Percentiles rank a stretch among this genome's conserved stretches.
These are phyloP conservation scores for Indri indri DNA, from an alignment of 2,113 vertebrate genomes.

Conservation along the genomic window DNA sequence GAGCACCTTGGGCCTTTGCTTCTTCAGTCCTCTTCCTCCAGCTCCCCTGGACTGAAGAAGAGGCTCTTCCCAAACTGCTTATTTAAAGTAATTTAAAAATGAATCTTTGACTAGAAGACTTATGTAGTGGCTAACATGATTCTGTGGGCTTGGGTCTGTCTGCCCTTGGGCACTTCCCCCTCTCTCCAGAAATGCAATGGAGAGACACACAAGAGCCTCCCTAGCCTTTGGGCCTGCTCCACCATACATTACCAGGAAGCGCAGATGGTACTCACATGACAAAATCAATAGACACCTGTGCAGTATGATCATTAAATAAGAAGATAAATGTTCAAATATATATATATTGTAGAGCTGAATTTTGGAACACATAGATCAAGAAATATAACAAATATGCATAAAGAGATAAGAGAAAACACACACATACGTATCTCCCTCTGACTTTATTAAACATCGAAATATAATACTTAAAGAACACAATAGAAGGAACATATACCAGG, in stretches of 20 bases:
- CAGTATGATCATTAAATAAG: not conserved
- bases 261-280: not conserved
- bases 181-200: not conserved
- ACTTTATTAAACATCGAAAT: not conserved
- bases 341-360: not conserved
- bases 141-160: not conserved
- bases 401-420: not conserved
- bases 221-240: not conserved
- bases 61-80: not conserved
- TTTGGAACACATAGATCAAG: not conserved
- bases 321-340: not conserved
- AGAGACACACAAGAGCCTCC: not conserved
- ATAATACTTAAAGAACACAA: not conserved
- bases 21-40: not conserved
- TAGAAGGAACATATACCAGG: not conserved
- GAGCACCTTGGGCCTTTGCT: not conserved
- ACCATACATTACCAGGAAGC: not conserved
- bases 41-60: not conserved
- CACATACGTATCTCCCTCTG: not conserved
- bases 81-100: not conserved
- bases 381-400: not conserved
- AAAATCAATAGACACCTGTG: not conserved
- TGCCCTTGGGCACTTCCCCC: too few relatives aligned
- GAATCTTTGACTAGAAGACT: not conserved
- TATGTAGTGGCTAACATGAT: not conserved